A percentile compares a stretch with the other conserved stretches of the same genome.
These are phyloP conservation scores for Thermophis baileyi DNA, from an alignment of 2,113 vertebrate species.

Conservation along the genomic window DNA sequence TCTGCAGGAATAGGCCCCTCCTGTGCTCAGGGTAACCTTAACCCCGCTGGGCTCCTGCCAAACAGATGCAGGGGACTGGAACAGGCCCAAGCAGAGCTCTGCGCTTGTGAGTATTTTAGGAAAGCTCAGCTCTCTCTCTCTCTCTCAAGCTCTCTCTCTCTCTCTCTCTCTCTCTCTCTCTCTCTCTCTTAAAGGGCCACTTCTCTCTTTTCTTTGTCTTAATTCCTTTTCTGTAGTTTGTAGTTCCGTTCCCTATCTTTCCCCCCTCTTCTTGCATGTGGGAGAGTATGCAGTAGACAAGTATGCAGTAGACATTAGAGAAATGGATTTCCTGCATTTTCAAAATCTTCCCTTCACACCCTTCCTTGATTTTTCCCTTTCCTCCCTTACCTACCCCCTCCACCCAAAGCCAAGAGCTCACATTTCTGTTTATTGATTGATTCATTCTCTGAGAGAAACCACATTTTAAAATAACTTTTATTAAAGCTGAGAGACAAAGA, in stretches of 20 bases:
- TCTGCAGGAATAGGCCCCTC: constrained; percentile 14
- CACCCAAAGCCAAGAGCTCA: background rate
- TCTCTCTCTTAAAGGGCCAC: constrained; percentile 3
- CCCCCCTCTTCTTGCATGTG: background rate
- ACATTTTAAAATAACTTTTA: constrained; percentile 43
- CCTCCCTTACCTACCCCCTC: background rate
- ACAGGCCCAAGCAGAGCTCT: constrained; percentile 6
- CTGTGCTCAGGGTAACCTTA: constrained; percentile 30
- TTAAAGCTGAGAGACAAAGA: constrained; percentile 50
- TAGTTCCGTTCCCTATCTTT: background rate
- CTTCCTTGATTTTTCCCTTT: background rate
- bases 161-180: background rate
- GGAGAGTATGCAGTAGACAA: background rate
- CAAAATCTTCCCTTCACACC: background rate
- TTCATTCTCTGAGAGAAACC: constrained; percentile 18
- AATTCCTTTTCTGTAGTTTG: background rate
- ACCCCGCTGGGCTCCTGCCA: background rate
- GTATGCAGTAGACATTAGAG: background rate
- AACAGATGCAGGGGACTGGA: constrained; percentile 17
- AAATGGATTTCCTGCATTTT: background rate
- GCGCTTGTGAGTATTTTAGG: constrained; percentile 17
- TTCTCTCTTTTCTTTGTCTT: constrained; percentile 8
- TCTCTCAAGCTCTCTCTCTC: background rate
- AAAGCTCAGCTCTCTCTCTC: background rate
- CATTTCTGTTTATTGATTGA: constrained; percentile 31